A percentile compares a stretch with the other conserved stretches of the same genome.
phyloP scores from a whole-genome alignment of 2,888 invertebrate genomes.

The Ochlodes sylvanus region DNA sequence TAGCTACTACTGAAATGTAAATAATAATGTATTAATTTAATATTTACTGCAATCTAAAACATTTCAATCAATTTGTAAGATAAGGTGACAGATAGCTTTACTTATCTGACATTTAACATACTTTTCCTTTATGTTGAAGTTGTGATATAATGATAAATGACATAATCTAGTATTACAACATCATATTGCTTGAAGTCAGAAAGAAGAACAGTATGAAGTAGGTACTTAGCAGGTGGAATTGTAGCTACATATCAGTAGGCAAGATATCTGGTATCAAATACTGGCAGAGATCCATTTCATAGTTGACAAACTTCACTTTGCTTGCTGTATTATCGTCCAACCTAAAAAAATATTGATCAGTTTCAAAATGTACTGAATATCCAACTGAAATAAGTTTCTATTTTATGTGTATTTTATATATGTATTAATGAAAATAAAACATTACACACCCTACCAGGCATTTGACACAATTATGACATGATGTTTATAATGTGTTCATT shows the following conservation, averaged over 20 bases:
- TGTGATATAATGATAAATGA: background rate
- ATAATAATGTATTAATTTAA: no score
- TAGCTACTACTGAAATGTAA: no score
- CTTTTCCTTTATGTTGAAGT: background rate
- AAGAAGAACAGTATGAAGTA: background rate
- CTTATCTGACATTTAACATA: background rate
- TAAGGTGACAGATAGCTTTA: background rate
- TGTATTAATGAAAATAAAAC: no score
- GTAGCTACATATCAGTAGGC: conserved; percentile 86
- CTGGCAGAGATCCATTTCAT: conserved; percentile 89
- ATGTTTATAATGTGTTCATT: no score
- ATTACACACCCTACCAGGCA: no score
- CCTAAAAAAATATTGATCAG: conserved; percentile 64
- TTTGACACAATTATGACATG: no score
- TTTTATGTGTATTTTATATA: no score
- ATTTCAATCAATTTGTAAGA: background rate
- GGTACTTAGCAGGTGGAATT: conserved; percentile 11
- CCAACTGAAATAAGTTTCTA: no score
- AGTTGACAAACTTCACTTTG: conserved; percentile 89
- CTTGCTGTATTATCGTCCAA: conserved; percentile 91
- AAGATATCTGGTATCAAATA: conserved; percentile 92
- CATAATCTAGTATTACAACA: background rate
- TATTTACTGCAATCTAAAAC: background rate
- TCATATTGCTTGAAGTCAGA: background rate
- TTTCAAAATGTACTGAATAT: no score